These are phyloP conservation scores for Austrofundulus limnaeus DNA, from an alignment of 2,113 vertebrate genomes.

Conservation along the genomic window DNA sequence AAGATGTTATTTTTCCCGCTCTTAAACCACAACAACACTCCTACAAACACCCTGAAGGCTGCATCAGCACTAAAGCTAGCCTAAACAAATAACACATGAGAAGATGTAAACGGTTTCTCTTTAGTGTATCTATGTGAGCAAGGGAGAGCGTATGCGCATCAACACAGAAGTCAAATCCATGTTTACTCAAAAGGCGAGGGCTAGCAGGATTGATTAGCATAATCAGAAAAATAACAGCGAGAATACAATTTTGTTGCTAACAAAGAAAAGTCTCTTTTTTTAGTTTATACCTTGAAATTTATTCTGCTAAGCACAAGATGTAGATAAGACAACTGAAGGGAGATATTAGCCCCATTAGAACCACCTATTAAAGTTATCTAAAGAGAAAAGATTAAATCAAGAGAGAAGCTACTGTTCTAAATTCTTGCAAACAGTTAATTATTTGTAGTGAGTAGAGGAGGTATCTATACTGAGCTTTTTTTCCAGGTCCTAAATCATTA, in stretches of 20 bases:
- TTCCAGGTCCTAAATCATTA: no score
- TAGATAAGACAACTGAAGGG: no score
- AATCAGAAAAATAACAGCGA: constrained; percentile 17
- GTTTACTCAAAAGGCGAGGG: constrained; percentile 43
- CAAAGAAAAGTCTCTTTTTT: neutral
- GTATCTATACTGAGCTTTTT: no score
- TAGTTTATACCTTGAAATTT: no score
- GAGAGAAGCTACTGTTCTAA: no score
- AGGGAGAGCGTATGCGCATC: neutral
- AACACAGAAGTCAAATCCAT: constrained; percentile 30
- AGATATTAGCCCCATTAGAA: no score
- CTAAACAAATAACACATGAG: constrained; percentile 21
- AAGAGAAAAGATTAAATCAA: no score
- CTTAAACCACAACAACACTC: constrained; percentile 30
- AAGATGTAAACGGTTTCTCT: constrained; percentile 7
- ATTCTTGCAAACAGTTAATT: no score
- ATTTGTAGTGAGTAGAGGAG: no score
- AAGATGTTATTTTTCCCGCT: neutral
- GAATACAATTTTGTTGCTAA: neutral
- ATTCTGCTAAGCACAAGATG: no score
- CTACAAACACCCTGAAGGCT: constrained; percentile 24
- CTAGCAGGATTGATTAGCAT: constrained; percentile 31
- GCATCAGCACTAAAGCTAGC: constrained; percentile 13
- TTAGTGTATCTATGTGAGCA: constrained; percentile 1
- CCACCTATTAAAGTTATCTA: no score